These are phyloP conservation scores for Creontiades dilutus DNA, from an alignment of 2,888 invertebrate species.

Conservation along the genomic window DNA sequence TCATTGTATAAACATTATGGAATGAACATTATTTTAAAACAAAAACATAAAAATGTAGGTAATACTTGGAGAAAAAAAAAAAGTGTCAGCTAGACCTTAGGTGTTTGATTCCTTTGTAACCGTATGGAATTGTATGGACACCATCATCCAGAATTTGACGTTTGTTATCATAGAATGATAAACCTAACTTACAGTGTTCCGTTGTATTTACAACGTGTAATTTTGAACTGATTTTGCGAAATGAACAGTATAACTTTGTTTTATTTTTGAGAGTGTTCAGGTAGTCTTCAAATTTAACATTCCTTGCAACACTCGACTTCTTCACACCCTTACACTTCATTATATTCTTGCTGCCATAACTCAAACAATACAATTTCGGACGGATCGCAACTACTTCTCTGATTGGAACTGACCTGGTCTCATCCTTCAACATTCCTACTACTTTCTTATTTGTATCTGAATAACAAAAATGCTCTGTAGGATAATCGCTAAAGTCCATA, in stretches of 20 bases:
- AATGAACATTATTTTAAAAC: too few species aligned
- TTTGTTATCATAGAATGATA: conserved; percentile 39
- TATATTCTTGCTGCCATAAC: background rate
- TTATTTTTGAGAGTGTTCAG: background rate
- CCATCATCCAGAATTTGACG: background rate
- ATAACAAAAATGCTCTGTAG: too few species aligned
- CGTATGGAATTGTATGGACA: conserved; percentile 8
- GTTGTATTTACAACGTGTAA: background rate
- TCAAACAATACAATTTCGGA: conserved; percentile 25
- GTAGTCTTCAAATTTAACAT: background rate
- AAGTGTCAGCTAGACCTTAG: too few species aligned
- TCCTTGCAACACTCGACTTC: background rate
- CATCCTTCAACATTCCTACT: too few species aligned
- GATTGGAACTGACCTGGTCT: conserved; percentile 19
- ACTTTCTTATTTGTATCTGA: too few species aligned
- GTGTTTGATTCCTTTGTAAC: background rate
- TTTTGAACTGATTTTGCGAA: background rate
- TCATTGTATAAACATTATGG: too few species aligned
- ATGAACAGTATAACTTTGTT: background rate
- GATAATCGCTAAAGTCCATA: too few species aligned
- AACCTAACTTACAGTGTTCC: background rate
- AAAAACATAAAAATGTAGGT: too few species aligned
- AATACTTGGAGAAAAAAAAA: background rate
- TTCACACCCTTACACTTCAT: conserved; percentile 32
- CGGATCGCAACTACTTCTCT: background rate